Conservation (phyloP, 1,140 invertebrate genomes). For the Brachionus angularis region DNA sequence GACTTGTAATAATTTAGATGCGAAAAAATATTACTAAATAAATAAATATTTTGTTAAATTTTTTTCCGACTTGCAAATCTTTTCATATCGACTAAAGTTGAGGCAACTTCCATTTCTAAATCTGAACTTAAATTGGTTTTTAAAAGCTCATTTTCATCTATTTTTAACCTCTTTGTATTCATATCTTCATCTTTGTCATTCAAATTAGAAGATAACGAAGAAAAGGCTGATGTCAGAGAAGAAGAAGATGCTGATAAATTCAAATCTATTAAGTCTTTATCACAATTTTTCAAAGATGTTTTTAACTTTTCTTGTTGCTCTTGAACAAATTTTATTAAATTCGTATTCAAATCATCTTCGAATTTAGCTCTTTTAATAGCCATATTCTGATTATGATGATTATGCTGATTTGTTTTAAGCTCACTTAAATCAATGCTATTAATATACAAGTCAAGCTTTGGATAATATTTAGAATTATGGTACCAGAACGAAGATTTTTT, state of each 20-base stretch:
- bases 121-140: not conserved
- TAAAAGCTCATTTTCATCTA: not conserved
- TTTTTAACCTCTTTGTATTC: not conserved
- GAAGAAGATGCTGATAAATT: conserved; percentile 15
- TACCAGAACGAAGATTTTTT: conserved; percentile 30
- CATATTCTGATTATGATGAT: not conserved
- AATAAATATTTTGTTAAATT: not conserved
- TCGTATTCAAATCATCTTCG: not conserved
- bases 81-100: conserved; percentile 43
- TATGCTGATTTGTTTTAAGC: not conserved
- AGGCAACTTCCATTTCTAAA: conserved; percentile 41
- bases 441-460: not conserved
- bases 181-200: too few relatives aligned
- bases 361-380: not conserved
- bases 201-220: not conserved
- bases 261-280: not conserved
- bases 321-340: conserved; percentile 26
- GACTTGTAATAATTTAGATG: conserved; percentile 14
- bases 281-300: not conserved
- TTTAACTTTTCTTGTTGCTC: conserved; percentile 24
- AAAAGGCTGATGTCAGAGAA: conserved; percentile 22
- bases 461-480: conserved; percentile 9
- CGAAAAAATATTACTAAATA: not conserved
- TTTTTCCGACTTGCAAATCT: conserved; percentile 5
- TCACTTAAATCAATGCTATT: not conserved